phyloP scores from a whole-genome alignment of 1,140 invertebrate genomes.

The Tetramorium alpestre region DNA sequence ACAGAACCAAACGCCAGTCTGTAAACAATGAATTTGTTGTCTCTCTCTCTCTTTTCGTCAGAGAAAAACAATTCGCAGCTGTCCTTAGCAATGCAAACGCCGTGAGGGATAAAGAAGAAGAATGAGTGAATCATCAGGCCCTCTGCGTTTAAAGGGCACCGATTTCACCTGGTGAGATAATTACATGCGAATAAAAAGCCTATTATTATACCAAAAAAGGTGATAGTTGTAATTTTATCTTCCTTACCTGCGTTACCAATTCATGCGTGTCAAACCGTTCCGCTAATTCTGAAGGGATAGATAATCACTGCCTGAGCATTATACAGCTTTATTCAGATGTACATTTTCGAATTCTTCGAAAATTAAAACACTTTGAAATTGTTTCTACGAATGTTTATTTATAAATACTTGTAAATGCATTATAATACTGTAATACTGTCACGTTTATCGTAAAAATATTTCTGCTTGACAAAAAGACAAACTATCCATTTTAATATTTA shows the following conservation, averaged over 20 bases:
- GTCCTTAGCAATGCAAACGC: conserved; percentile 21
- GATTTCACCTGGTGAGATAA: conserved; percentile 76
- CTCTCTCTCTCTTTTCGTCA: background rate
- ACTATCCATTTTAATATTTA: background rate
- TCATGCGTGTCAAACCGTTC: conserved; percentile 69
- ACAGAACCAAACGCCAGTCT: conserved; percentile 32
- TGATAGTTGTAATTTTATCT: conserved; percentile 27
- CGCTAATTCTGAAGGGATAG: conserved; percentile 81
- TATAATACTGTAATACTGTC: background rate
- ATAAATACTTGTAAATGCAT: background rate
- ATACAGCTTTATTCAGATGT: conserved; percentile 2
- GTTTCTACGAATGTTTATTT: background rate
- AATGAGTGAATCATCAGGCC: conserved; percentile 26
- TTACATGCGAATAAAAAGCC: conserved; percentile 80
- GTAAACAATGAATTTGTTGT: conserved; percentile 58
- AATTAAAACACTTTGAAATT: conserved; percentile 29
- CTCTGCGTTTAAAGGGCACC: conserved; percentile 76
- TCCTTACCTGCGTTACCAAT: conserved; percentile 12
- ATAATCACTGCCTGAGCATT: conserved; percentile 71
- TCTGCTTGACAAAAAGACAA: background rate
- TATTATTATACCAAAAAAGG: conserved; percentile 8
- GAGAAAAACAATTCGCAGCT: conserved; percentile 45
- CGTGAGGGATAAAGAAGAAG: conserved; percentile 22
- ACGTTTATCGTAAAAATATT: background rate
- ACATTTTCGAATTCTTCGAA: conserved; percentile 10